A percentile compares a stretch with the other conserved stretches of the same genome.
Evolutionary conservation across 2,888 invertebrate genomes (phyloP).

Genomic region (Phyto melanocephala): DNA sequence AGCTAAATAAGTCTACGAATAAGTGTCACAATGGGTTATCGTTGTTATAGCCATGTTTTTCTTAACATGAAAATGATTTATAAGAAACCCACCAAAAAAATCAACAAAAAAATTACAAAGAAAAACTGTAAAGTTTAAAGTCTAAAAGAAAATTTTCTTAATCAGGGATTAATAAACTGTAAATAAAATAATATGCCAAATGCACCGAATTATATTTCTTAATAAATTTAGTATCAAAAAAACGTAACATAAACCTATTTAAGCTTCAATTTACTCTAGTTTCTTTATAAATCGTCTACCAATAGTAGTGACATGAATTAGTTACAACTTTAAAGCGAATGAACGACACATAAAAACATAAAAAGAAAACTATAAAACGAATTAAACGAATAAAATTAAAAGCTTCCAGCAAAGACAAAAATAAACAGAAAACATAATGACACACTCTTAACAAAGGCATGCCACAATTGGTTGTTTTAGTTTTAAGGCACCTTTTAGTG

Average conservation of each 20-base stretch:
- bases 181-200: not conserved
- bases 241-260: not conserved
- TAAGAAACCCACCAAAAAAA: constrained; percentile 3
- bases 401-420: not conserved
- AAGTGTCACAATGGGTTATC: constrained; percentile 60
- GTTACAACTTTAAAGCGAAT: not conserved
- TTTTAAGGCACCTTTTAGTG: constrained; percentile 42
- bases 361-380: not conserved
- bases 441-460: not conserved
- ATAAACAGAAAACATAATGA: not conserved
- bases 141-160: not conserved
- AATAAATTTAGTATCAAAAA: not conserved
- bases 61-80: constrained; percentile 49
- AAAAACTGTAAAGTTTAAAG: not conserved
- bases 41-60: constrained; percentile 53
- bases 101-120: not conserved
- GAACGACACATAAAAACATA: not conserved
- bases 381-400: constrained; percentile 24
- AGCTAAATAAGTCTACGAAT: constrained; percentile 45
- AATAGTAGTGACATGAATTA: not conserved
- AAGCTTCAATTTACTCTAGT: not conserved
- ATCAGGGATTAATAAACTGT: not conserved
- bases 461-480: not conserved
- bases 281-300: not conserved
- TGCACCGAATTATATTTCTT: not conserved